phyloP scores from a whole-genome alignment of 2,888 invertebrate genomes.

The Papilio demoleus region DNA sequence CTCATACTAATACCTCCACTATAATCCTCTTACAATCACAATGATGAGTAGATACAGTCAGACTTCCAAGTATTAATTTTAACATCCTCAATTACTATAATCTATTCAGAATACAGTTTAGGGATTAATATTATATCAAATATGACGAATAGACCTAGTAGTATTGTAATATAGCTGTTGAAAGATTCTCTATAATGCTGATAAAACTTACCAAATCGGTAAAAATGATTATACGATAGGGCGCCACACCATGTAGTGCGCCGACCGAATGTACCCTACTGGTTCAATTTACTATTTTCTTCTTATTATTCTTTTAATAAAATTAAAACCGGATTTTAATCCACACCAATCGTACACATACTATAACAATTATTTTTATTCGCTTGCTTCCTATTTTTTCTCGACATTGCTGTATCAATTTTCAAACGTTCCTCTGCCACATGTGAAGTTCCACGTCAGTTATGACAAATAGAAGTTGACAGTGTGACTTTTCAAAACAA shows the following conservation, averaged over 20 bases:
- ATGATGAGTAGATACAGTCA: slow-evolving; percentile 25
- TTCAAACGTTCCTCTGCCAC: slow-evolving; percentile 7
- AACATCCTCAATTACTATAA: slow-evolving; percentile 17
- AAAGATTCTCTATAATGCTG: too few relatives aligned
- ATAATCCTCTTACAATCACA: slow-evolving; percentile 39
- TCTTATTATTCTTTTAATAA: neutral
- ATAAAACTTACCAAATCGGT: too few relatives aligned
- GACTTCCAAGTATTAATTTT: slow-evolving; percentile 21
- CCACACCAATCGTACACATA: neutral
- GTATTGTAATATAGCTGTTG: too few relatives aligned
- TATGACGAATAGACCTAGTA: neutral
- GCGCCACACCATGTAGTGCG: neutral
- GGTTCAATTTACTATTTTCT: neutral
- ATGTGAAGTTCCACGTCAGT: slow-evolving; percentile 25
- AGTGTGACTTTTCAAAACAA: neutral
- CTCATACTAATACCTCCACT: slow-evolving; percentile 28
- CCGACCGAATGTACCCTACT: too few relatives aligned
- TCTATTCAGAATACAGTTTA: neutral
- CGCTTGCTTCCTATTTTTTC: neutral
- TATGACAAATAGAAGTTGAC: slow-evolving; percentile 1
- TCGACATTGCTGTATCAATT: neutral
- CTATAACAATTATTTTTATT: neutral
- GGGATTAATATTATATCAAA: neutral
- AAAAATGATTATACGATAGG: too few relatives aligned
- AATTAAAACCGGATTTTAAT: neutral